phyloP scores from a whole-genome alignment of 2,113 vertebrate genomes.

The Trochalopteron elliotii region DNA sequence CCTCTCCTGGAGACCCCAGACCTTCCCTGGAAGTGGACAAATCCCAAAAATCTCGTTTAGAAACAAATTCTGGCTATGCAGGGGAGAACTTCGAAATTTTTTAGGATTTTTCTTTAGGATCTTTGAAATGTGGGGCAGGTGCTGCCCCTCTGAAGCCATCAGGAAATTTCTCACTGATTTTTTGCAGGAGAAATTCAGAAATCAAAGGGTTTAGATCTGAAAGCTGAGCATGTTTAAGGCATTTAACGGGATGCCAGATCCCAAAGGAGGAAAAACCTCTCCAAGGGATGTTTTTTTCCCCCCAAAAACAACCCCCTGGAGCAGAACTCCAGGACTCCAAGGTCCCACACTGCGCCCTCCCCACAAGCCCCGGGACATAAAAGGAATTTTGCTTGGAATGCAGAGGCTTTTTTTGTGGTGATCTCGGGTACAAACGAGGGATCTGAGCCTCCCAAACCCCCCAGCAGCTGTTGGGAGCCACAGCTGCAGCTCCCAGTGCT shows the following conservation, averaged over 20 bases:
- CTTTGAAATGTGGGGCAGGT: background rate
- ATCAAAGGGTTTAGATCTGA: background rate
- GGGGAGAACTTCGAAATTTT: fast-evolving
- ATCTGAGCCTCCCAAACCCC: background rate
- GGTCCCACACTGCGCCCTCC: background rate
- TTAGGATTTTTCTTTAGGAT: background rate
- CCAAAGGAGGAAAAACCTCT: background rate
- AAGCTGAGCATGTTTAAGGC: fast-evolving
- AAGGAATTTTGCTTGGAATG: background rate
- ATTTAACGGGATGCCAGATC: background rate
- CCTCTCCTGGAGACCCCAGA: background rate
- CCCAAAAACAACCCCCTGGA: background rate
- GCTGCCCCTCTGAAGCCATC: background rate
- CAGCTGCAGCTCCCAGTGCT: constrained; percentile 41
- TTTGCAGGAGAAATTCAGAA: background rate
- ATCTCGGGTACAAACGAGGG: background rate
- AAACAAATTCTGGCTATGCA: fast-evolving
- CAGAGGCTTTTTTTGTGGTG: background rate
- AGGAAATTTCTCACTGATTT: background rate
- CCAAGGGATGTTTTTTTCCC: background rate
- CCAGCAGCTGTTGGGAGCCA: constrained; percentile 34
- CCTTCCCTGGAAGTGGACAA: background rate
- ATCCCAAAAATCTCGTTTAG: background rate
- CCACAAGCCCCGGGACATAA: background rate
- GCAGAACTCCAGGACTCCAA: background rate